Evolutionary conservation across 2,113 vertebrate species (phyloP), one percentile per base, ranked within the genome.

Genomic region (Poeciliopsis prolifica): DNA sequence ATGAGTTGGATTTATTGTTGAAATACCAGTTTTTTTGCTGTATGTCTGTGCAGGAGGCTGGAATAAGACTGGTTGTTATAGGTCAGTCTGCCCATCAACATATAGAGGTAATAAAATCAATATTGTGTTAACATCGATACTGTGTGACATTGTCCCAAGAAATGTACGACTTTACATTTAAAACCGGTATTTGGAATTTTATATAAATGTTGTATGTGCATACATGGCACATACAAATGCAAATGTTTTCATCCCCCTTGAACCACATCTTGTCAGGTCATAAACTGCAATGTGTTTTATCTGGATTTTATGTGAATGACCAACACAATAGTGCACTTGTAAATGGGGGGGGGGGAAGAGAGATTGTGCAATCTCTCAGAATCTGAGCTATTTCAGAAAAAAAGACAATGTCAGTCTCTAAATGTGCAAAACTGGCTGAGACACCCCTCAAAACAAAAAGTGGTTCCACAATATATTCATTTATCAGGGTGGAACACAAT

Each of bases 21-120:
- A 42, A 14, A 42, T 42, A 42, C 40, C 40, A 14, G 40, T 42
- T 42, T 28, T 48, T 19, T 48, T 29, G 44, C 4, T 48, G 15
- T 70, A 17, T 87, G 48, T 77, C 69, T n/a, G 74, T 84, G 72
- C 88, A 98, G 97, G 95, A 95, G 89, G 95, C 96, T 19, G 83
- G 93, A 75, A 91, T 98, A 81, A 93, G 94, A 77, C 92, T 99
- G 78, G 85, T 97, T 85, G 95, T 99, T 84, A 97, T 99, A 89
- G 97, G 97, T 84, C 97, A 99, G 81, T 96, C 97, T 29, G 91
- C 95, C 26, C 92, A 95, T 82, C 90, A 90, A 72, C 97, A 99
- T 79, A 97, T 99, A 88, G 91, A 96, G 95, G 97, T 98, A 95
- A 73, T 61, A 24, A 0, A 31, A 72, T 31, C 54, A 0, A 17